Base-by-base conservation (phyloP, 2,797 vertebrate genomes). In the Chrosomus eos region DNA sequence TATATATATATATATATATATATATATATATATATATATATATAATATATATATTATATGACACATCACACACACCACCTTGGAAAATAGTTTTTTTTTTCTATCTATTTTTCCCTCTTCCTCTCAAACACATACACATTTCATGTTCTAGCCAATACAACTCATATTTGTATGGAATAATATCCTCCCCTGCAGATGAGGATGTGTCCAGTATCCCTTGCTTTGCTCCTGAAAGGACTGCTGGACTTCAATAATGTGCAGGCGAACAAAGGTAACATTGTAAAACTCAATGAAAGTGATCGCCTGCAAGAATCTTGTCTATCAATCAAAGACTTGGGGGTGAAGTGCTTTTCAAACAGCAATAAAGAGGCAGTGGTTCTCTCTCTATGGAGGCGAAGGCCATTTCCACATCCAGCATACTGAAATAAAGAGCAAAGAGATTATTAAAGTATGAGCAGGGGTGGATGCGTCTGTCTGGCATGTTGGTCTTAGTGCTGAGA, bases 261-360 rank as follows among this genome's bases (percentile, higher is more conserved):
- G 80, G 89, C 90, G 92, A 94, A 95, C 94, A 94, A 93, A 92
- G 90, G 93, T 90, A 92, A 93, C 92, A 94, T 93, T 93, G 93
- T 93, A 93, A 92, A 93, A 90, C 90, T 81, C 86, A 4, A 87
- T 82, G 70, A 83, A 88, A 91, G 88, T 92, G 93, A 90, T 91
- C 89, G 92, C 91, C 90, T 92, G 91, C 89, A 89, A 86, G 40
- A 60, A 92, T 94, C 90, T 92, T 91, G 85, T 88, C 93, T 92
- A 94, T 94, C 94, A 93, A 94, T 94, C 93, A 95, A 91, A 66
- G n/a, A 84, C 87, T 89, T 90, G 91, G 92, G 91, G 91, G 91
- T 94, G 93, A 94, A 93, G 92, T 92, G 91, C 89, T 92, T 93
- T 93, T 94, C 94, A 93, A 94, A 90, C 91, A 91, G 92, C 92